phyloP scores from a whole-genome alignment of 35 echinoderm and acorn worm genomes.

The Heliocidaris erythrogramma region DNA sequence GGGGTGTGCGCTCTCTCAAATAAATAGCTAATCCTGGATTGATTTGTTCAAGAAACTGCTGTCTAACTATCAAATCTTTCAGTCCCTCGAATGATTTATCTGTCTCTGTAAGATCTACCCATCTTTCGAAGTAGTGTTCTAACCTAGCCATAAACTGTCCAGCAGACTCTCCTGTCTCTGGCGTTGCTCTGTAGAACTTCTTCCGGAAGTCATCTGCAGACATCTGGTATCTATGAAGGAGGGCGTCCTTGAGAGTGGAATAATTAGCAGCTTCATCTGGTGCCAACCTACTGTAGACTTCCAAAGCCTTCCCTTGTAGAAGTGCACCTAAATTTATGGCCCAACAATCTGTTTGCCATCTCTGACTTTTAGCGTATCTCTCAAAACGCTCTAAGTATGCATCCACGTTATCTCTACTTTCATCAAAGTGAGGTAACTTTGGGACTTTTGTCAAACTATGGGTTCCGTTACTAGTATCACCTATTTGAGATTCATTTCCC shows the following conservation, averaged over 20 bases:
- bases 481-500: too few relatives aligned
- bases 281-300: conserved; percentile 60
- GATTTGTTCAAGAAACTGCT: conserved; percentile 43
- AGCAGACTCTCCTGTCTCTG: conserved; percentile 41
- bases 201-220: conserved; percentile 58
- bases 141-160: not conserved
- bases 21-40: conserved; percentile 33
- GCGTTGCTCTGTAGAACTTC: too few relatives aligned
- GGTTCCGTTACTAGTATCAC: too few relatives aligned
- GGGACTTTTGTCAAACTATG: too few relatives aligned
- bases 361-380: conserved; percentile 46
- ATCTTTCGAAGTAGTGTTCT: not conserved
- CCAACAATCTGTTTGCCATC: conserved; percentile 40
- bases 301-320: conserved; percentile 70
- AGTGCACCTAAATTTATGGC: conserved; percentile 55
- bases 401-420: too few relatives aligned
- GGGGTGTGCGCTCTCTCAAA: conserved; percentile 49
- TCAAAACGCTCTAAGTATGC: conserved; percentile 48
- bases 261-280: conserved; percentile 60
- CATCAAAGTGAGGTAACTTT: too few relatives aligned
- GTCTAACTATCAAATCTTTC: conserved; percentile 54
- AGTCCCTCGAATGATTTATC: too few relatives aligned
- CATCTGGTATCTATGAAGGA: conserved; percentile 59
- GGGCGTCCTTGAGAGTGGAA: conserved; percentile 48
- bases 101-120: conserved; percentile 37